A percentile compares a stretch with the other conserved stretches of the same genome.
These are phyloP conservation scores for Plusia festucae DNA, from an alignment of 2,888 invertebrate genomes.

Conservation along the genomic window DNA sequence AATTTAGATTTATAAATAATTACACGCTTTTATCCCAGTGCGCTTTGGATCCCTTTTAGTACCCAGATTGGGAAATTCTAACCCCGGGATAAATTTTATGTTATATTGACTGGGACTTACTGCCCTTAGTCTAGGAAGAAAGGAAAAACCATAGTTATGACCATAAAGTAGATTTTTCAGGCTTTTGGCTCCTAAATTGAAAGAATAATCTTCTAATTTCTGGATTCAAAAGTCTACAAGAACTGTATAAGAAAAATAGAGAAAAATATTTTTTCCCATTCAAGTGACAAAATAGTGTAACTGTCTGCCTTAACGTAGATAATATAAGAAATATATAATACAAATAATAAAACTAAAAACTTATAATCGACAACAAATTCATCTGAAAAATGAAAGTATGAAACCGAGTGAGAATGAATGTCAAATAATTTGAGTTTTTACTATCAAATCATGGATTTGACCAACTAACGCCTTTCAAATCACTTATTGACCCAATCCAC, in stretches of 20 bases:
- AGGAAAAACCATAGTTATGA: neutral
- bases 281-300: slow-evolving; percentile 53
- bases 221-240: slow-evolving; percentile 11
- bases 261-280: slow-evolving; percentile 37
- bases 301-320: slow-evolving; percentile 53
- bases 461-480: neutral
- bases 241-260: slow-evolving; percentile 13
- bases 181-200: neutral
- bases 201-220: neutral
- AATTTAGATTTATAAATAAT: neutral
- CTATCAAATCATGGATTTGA: neutral
- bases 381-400: neutral
- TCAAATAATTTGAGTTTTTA: neutral
- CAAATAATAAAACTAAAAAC: slow-evolving; percentile 21
- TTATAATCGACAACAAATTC: neutral
- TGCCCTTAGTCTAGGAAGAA: neutral
- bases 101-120: neutral
- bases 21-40: neutral
- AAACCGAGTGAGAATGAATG: slow-evolving; percentile 11
- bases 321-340: slow-evolving; percentile 44
- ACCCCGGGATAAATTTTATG: neutral
- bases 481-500: slow-evolving; percentile 2
- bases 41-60: neutral
- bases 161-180: neutral
- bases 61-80: neutral